These are phyloP conservation scores for Pecten maximus DNA, from an alignment of 2,888 invertebrate genomes.

Conservation along the genomic window DNA sequence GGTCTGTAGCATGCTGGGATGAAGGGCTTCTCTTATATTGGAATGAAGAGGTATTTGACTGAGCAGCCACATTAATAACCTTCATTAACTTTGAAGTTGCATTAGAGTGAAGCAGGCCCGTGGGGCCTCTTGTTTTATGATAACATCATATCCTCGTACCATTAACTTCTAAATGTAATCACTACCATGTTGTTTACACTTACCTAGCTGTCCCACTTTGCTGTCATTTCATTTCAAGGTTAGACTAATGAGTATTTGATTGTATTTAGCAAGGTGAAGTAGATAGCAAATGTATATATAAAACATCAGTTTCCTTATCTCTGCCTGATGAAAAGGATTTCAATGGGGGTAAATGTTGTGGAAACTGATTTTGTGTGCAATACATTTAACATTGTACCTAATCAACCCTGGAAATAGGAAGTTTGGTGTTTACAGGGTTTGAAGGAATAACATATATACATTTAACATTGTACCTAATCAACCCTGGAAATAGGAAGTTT, in stretches of 20 bases:
- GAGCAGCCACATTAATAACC: no score
- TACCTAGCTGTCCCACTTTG: background rate
- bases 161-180: no score
- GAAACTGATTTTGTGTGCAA: background rate
- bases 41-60: no score
- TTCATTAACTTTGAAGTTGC: no score
- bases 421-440: background rate
- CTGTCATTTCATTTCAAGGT: background rate
- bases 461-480: background rate
- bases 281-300: background rate
- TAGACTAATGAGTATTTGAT: background rate
- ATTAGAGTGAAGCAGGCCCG: no score
- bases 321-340: background rate
- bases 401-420: background rate
- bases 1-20: no score
- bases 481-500: background rate
- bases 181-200: no score
- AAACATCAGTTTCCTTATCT: background rate
- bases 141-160: no score
- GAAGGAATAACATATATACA: background rate
- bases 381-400: background rate
- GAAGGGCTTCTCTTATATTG: no score
- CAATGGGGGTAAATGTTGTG: background rate
- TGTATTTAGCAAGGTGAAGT: background rate
- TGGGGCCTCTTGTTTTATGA: no score